Evolutionary conservation across 2,113 vertebrate genomes (phyloP).

Genomic region (Centropristis striata): DNA sequence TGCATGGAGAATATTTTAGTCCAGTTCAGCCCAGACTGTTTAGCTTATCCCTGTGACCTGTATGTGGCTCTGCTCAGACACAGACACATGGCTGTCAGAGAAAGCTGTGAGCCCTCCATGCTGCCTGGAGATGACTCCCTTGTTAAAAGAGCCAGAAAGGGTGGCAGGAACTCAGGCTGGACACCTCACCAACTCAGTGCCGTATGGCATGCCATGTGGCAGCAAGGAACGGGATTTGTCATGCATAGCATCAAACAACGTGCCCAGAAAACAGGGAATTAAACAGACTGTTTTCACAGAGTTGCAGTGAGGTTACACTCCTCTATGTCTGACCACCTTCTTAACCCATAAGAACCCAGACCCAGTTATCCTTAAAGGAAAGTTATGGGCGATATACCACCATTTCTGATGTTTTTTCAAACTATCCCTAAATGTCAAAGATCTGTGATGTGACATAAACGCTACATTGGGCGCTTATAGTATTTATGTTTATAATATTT

Average conservation of each 20-base stretch:
- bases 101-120: conserved; percentile 55
- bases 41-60: conserved; percentile 28
- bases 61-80: conserved; percentile 22
- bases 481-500: too few species aligned
- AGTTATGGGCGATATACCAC: too few species aligned
- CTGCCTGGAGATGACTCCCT: conserved; percentile 54
- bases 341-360: too few species aligned
- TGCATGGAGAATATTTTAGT: conserved; percentile 26
- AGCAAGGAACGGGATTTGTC: conserved; percentile 27
- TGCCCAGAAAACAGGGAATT: background rate
- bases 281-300: background rate
- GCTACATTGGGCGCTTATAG: too few species aligned
- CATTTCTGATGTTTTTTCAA: too few species aligned
- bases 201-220: conserved; percentile 67
- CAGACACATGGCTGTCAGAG: conserved; percentile 53
- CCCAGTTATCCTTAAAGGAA: too few species aligned
- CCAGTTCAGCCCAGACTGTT: conserved; percentile 44
- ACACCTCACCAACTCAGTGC: conserved; percentile 44
- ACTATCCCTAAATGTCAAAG: too few species aligned
- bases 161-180: conserved; percentile 58
- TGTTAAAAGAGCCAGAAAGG: conserved; percentile 51
- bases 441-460: too few species aligned
- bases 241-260: conserved; percentile 12
- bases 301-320: background rate
- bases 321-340: background rate